Evolutionary conservation across 2,113 vertebrate genomes (phyloP).

Genomic region (Rostratula benghalensis): DNA sequence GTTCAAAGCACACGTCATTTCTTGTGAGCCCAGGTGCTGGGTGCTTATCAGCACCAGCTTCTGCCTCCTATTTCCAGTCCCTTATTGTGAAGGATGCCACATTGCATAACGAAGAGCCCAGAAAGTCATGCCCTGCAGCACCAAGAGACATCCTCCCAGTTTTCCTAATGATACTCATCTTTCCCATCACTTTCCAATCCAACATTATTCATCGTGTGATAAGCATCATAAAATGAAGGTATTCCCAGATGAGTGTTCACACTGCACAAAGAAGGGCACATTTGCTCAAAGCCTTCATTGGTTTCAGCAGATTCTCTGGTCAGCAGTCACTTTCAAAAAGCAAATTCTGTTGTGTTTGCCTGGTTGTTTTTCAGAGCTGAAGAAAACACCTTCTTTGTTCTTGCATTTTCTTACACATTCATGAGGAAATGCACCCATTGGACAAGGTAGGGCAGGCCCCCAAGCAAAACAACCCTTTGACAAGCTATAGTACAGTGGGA

Average conservation of each 20-base stretch:
- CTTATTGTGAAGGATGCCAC: background rate
- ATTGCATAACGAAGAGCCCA: background rate
- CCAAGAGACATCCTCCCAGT: background rate
- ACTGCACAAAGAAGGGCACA: background rate
- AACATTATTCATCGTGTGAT: background rate
- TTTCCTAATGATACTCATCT: background rate
- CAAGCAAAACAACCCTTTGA: background rate
- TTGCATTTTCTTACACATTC: background rate
- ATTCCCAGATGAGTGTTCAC: background rate
- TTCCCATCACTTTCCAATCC: background rate
- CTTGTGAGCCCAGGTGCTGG: background rate
- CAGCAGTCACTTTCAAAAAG: background rate
- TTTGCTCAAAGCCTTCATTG: background rate
- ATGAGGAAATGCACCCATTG: background rate
- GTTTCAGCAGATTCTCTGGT: background rate
- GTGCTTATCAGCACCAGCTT: background rate
- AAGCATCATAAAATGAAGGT: background rate
- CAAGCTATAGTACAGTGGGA: background rate
- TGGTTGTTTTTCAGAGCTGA: background rate
- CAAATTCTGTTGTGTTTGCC: background rate
- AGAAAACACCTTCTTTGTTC: background rate
- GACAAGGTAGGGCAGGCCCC: background rate
- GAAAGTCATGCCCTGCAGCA: constrained; percentile 7
- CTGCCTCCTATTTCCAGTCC: background rate
- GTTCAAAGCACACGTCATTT: background rate